Base-by-base conservation (phyloP, 2,113 vertebrate genomes). In the Passer domesticus region DNA sequence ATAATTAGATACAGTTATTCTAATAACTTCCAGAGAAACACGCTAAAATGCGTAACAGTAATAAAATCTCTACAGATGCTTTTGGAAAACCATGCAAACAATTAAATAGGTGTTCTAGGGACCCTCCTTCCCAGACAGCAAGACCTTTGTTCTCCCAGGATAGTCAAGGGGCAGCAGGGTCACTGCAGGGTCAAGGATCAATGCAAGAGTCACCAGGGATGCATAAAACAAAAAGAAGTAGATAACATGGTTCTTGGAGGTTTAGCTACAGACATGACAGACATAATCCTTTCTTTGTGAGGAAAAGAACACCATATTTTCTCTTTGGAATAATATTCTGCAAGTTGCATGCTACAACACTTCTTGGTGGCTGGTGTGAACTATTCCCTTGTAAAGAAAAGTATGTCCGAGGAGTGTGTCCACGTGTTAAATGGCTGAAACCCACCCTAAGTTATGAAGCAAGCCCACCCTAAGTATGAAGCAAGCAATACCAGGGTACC, bases 21-120 rank as follows among this genome's bases (percentile, higher is more conserved):
- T 66, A 85, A 53, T 74, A 96, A 88, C 44, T 95, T 93, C 67
- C 37, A 46, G 52, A 93, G 55, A 90, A 95, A 75, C 8, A 55
- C 1, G 2, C 47, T 86, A 77, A 46, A 64, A 83, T 24, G 39
- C 41, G 16, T 31, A 62, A 69, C 25, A 25, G 50, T 50, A 91
- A 90, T 78, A 93, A 89, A 95, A 91, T 66, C 46, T 81, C 74
- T 66, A 19, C 49, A 95, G 85, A 87, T 68, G 31, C 17, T 63
- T 84, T 62, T 75, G 53, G 72, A 95, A 75, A 81, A 84, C 6
- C 44, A 69, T 1, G 11, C 0, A 2, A 90, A 72, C 66, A 79
- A 87, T 69, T 46, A 89, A 86, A 86, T 35, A 66, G 28, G 30
- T 87, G 35, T 92, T 81, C 33, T 39, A 21, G 30, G 19, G 37